Conservation (phyloP, 1,140 invertebrate species). For the Drosophila rufa region DNA sequence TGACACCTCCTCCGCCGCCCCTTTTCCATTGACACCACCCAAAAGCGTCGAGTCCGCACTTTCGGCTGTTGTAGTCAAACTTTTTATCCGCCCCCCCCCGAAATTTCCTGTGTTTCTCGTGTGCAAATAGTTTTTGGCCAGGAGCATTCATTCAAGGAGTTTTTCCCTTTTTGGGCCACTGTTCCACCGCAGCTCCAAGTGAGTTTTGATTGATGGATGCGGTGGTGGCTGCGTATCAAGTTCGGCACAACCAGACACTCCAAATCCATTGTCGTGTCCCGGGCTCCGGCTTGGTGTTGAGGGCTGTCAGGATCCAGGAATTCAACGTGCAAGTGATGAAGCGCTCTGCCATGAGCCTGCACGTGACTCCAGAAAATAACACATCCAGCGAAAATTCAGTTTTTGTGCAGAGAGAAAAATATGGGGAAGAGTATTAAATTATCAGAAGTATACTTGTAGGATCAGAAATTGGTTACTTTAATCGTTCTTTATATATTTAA, state of each 20-base stretch:
- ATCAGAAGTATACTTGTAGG: no score
- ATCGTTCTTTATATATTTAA: no score
- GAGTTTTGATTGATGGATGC: constrained; percentile 47
- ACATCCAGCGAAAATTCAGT: not conserved
- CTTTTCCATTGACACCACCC: constrained; percentile 29
- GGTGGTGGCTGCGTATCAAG: constrained; percentile 30
- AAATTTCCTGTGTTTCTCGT: constrained; percentile 24
- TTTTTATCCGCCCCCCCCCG: constrained; percentile 21
- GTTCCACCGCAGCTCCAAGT: constrained; percentile 31
- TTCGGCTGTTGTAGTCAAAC: constrained; percentile 28
- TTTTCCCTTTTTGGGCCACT: constrained; percentile 12
- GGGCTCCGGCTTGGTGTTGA: constrained; percentile 8
- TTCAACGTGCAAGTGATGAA: constrained; percentile 29
- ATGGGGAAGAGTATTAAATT: no score
- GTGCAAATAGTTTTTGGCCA: constrained; percentile 40
- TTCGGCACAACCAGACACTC: constrained; percentile 39
- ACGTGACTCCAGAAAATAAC: constrained; percentile 29
- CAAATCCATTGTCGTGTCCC: constrained; percentile 44
- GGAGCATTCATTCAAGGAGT: constrained; percentile 13
- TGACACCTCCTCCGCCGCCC: not conserved
- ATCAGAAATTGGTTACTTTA: no score
- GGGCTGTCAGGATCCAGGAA: constrained; percentile 22
- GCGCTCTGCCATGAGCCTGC: constrained; percentile 13
- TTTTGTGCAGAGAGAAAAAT: not conserved
- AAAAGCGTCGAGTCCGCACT: constrained; percentile 35